A percentile compares a stretch with the other conserved stretches of the same genome.
Conservation (phyloP, 2,888 invertebrate genomes). For the Trachelus iudaicus region DNA sequence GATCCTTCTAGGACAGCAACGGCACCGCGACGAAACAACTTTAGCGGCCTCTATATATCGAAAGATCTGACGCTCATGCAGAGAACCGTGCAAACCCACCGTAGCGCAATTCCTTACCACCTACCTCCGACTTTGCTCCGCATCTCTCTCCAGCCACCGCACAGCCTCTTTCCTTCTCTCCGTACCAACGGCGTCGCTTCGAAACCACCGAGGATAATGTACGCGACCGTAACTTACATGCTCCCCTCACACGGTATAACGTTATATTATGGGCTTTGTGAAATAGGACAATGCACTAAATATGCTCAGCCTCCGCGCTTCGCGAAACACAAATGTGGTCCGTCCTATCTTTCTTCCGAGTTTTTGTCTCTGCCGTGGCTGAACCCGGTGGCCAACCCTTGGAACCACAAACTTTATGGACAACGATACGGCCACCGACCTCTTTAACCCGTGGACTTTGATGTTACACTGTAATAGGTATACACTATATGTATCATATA, state of each 20-base stretch:
- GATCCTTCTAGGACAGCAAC: no score
- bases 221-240: constrained; percentile 47
- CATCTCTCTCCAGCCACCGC: background rate
- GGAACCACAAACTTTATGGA: background rate
- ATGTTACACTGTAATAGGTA: background rate
- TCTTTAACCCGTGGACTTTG: background rate
- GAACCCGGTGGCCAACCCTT: background rate
- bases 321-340: constrained; percentile 36
- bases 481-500: no score
- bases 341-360: constrained; percentile 32
- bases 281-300: constrained; percentile 54
- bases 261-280: constrained; percentile 47
- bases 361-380: constrained; percentile 22
- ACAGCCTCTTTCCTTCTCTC: constrained; percentile 8
- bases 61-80: no score
- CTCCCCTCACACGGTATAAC: constrained; percentile 37
- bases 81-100: constrained; percentile 6
- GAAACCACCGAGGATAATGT: constrained; percentile 49
- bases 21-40: no score
- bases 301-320: constrained; percentile 37
- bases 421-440: background rate
- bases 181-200: constrained; percentile 28
- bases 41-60: no score
- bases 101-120: constrained; percentile 25
- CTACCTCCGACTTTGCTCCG: constrained; percentile 12